These are phyloP conservation scores for Cephus cinctus DNA, from an alignment of 1,140 invertebrate species.

Conservation along the genomic window DNA sequence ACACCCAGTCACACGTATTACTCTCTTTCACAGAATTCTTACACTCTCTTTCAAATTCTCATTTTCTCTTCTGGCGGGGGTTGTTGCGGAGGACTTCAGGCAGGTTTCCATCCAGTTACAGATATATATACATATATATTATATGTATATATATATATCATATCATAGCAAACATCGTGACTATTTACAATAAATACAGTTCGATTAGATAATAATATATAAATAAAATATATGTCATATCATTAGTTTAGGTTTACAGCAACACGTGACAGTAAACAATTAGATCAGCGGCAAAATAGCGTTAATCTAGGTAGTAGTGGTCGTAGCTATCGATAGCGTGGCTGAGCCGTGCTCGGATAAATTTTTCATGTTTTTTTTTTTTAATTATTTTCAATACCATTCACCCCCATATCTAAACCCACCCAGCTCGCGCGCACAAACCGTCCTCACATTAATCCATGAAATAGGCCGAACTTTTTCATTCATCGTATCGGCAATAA, in stretches of 20 bases:
- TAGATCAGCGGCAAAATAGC: conserved; percentile 52
- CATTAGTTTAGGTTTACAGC: conserved; percentile 48
- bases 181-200: conserved; percentile 55
- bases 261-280: conserved; percentile 53
- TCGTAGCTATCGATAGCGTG: conserved; percentile 41
- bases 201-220: conserved; percentile 45
- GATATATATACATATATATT: too few relatives aligned
- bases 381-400: neutral
- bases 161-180: conserved; percentile 53
- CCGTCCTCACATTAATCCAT: too few relatives aligned
- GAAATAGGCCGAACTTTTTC: too few relatives aligned
- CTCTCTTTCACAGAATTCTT: too few relatives aligned
- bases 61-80: conserved; percentile 15
- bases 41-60: conserved; percentile 15
- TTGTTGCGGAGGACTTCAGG: too few relatives aligned
- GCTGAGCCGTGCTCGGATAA: conserved; percentile 32
- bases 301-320: conserved; percentile 48
- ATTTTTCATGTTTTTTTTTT: conserved; percentile 1
- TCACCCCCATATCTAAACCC: too few relatives aligned
- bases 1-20: too few relatives aligned
- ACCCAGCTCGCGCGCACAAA: too few relatives aligned
- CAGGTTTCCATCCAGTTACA: conserved; percentile 42
- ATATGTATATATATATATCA: too few relatives aligned
- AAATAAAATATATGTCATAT: conserved; percentile 53
- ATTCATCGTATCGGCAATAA: too few relatives aligned